Percentiles rank a stretch among this genome's conserved stretches.
Conservation (phyloP, 2,113 vertebrate genomes). For the Brachyhypopomus gauderio region DNA sequence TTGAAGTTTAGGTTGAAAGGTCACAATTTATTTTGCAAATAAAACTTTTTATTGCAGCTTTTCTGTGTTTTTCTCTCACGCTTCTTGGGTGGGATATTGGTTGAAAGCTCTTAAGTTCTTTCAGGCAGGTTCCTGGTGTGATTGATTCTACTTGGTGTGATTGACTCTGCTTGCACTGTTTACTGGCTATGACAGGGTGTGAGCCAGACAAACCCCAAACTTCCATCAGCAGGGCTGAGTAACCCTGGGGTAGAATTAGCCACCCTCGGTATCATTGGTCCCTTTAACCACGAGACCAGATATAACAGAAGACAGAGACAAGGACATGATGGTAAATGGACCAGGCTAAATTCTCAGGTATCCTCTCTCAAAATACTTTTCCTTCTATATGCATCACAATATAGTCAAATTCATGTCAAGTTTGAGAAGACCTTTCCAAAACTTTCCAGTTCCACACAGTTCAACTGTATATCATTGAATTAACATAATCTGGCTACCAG, state of each 20-base stretch:
- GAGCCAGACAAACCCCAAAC: neutral
- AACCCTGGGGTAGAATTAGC: constrained; percentile 36
- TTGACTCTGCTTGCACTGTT: constrained; percentile 25
- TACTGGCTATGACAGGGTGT: constrained; percentile 31
- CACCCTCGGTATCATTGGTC: constrained; percentile 18
- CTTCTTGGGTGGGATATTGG: constrained; percentile 27
- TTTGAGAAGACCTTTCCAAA: too few species aligned
- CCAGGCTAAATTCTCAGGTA: neutral
- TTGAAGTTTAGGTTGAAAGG: constrained; percentile 34
- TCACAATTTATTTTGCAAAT: constrained; percentile 28
- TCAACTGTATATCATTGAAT: too few species aligned
- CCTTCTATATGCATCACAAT: too few species aligned
- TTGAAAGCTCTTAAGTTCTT: neutral
- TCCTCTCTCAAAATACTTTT: neutral
- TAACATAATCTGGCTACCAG: too few species aligned
- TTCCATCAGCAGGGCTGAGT: constrained; percentile 48
- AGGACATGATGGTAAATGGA: neutral
- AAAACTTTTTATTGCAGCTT: constrained; percentile 32
- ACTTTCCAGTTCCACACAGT: too few species aligned
- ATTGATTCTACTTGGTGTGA: constrained; percentile 34
- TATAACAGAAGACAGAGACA: neutral
- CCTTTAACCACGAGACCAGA: constrained; percentile 8
- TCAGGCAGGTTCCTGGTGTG: constrained; percentile 20
- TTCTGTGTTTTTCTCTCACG: neutral
- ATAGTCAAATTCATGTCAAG: too few species aligned